phyloP scores from a whole-genome alignment of 2,797 vertebrate species.

The Zenarchopterus dispar region DNA sequence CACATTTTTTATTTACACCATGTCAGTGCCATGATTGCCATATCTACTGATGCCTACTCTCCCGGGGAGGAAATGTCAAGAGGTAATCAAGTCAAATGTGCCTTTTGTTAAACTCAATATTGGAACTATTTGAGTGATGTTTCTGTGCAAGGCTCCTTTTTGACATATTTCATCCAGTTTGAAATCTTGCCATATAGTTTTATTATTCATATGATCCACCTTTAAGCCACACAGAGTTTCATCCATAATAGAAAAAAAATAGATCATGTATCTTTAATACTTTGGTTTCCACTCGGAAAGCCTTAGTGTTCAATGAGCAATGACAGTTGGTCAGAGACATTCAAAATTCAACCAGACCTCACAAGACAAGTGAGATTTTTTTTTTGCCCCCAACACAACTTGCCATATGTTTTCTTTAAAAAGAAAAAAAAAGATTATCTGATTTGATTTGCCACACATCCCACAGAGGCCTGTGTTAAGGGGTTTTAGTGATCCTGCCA shows the following conservation, averaged over 20 bases:
- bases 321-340: slow-evolving; percentile 43
- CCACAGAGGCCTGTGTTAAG: slow-evolving; percentile 61
- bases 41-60: slow-evolving; percentile 67
- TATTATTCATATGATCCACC: slow-evolving; percentile 67
- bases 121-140: slow-evolving; percentile 47
- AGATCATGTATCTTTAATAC: slow-evolving; percentile 66
- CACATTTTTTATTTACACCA: slow-evolving; percentile 76
- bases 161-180: slow-evolving; percentile 43
- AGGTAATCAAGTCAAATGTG: slow-evolving; percentile 75
- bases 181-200: slow-evolving; percentile 48
- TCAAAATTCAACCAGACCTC: slow-evolving; percentile 37
- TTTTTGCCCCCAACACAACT: neutral
- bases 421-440: neutral
- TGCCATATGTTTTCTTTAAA: slow-evolving; percentile 8
- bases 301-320: slow-evolving; percentile 53
- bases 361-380: slow-evolving; percentile 19
- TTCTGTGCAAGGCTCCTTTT: slow-evolving; percentile 26
- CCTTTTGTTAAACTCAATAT: slow-evolving; percentile 52
- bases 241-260: slow-evolving; percentile 51
- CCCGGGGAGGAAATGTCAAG: slow-evolving; percentile 67
- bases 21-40: slow-evolving; percentile 63
- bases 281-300: slow-evolving; percentile 49
- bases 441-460: slow-evolving; percentile 51
- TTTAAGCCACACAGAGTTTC: slow-evolving; percentile 48
- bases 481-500: slow-evolving; percentile 64